Conservation (phyloP, 2,888 invertebrate genomes). For the Sisyra terminalis region DNA sequence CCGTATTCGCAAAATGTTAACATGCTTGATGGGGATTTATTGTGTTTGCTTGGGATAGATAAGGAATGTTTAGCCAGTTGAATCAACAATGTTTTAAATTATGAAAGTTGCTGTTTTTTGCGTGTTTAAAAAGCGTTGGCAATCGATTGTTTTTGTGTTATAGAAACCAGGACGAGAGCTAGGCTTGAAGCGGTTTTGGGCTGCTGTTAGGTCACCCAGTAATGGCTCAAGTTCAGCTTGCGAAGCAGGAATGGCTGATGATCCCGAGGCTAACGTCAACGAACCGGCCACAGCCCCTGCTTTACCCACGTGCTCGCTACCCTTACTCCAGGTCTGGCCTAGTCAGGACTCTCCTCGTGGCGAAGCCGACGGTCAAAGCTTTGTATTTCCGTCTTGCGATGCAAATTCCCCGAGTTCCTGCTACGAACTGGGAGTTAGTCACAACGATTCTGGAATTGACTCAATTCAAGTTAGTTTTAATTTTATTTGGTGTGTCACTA, state of each 20-base stretch:
- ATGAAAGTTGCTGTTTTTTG: too few relatives aligned
- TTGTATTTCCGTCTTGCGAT: slow-evolving; percentile 40
- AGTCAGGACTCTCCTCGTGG: slow-evolving; percentile 52
- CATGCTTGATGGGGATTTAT: too few relatives aligned
- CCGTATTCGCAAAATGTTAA: too few relatives aligned
- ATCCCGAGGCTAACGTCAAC: slow-evolving; percentile 23
- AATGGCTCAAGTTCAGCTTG: slow-evolving; percentile 23
- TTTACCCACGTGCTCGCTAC: slow-evolving; percentile 35
- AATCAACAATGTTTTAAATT: too few relatives aligned
- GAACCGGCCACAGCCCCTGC: slow-evolving; percentile 1
- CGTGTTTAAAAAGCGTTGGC: too few relatives aligned
- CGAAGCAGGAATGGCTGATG: slow-evolving; percentile 19
- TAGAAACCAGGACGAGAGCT: slow-evolving; percentile 33
- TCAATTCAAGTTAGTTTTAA: slow-evolving; percentile 49
- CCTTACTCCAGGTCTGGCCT: slow-evolving; percentile 48
- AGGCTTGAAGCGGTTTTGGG: slow-evolving; percentile 28
- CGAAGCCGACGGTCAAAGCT: slow-evolving; percentile 49
- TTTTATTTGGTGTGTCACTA: too few relatives aligned
- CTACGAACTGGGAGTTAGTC: slow-evolving; percentile 31
- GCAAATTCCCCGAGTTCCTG: slow-evolving; percentile 21
- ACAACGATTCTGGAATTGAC: slow-evolving; percentile 53
- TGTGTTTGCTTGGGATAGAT: too few relatives aligned
- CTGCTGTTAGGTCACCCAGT: slow-evolving; percentile 26
- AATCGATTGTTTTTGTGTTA: slow-evolving; percentile 19
- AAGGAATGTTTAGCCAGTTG: too few relatives aligned